Percentiles rank a stretch among this genome's conserved stretches.
These are phyloP conservation scores for Hephaestus fuliginosus DNA, from an alignment of 2,797 vertebrate genomes.

Conservation along the genomic window DNA sequence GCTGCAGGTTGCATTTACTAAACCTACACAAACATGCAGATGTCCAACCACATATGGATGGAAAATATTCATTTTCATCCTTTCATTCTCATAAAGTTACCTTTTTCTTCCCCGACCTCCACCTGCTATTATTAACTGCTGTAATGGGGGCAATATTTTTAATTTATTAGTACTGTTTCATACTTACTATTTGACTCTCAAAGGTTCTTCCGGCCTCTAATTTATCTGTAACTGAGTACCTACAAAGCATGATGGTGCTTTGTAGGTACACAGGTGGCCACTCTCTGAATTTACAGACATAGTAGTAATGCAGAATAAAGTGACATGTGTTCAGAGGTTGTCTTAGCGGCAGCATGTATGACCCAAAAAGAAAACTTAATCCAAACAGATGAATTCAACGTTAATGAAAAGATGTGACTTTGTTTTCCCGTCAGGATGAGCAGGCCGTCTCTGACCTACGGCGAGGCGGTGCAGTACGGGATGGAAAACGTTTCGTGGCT, in stretches of 20 bases:
- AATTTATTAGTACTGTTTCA: background rate
- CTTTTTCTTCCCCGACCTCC: background rate
- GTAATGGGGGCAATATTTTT: background rate
- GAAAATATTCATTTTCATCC: too few species aligned
- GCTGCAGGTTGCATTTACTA: background rate
- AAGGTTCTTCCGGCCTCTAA: background rate
- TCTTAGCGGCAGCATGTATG: fast-evolving
- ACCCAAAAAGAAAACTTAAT: too few species aligned
- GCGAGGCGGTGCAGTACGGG: constrained; percentile 89
- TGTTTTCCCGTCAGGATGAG: constrained; percentile 82
- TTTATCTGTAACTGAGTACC: background rate
- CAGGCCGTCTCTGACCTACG: constrained; percentile 92
- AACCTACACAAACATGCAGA: background rate
- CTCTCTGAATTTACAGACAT: background rate
- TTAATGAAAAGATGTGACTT: background rate
- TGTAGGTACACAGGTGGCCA: too few species aligned
- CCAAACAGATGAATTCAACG: background rate
- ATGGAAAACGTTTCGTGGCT: constrained; percentile 91
- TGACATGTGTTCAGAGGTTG: background rate
- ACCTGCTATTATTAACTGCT: background rate
- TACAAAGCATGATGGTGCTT: background rate
- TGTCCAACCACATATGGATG: background rate
- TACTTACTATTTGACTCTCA: background rate
- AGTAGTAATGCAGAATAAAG: background rate
- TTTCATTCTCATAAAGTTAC: too few species aligned